Evolutionary conservation across 2,797 vertebrate genomes (phyloP).

Genomic region (Schizopygopsis pylzovi): DNA sequence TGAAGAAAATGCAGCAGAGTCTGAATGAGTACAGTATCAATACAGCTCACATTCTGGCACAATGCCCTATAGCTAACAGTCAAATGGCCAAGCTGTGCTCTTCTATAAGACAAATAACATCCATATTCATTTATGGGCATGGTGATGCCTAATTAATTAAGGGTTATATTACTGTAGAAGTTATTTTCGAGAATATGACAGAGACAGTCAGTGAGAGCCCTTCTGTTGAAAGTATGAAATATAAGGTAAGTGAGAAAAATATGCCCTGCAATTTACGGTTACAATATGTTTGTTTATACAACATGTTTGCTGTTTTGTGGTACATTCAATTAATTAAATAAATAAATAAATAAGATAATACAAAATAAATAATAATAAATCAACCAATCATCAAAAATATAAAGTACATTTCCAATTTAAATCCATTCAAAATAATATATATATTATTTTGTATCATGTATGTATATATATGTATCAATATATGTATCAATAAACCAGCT

Average conservation of each 20-base stretch:
- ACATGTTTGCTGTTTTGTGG: too few relatives aligned
- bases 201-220: conserved; percentile 41
- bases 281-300: too few relatives aligned
- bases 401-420: too few relatives aligned
- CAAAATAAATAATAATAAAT: too few relatives aligned
- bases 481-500: too few relatives aligned
- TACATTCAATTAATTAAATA: too few relatives aligned
- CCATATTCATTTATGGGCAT: conserved; percentile 51
- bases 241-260: neutral
- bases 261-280: neutral
- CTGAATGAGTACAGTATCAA: neutral
- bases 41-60: conserved; percentile 6
- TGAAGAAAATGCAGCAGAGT: neutral
- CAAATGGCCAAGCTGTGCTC: conserved; percentile 27
- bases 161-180: conserved; percentile 43
- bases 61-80: conserved; percentile 11
- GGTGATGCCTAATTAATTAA: conserved; percentile 49
- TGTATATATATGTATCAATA: too few relatives aligned
- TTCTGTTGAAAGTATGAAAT: conserved; percentile 40
- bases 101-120: conserved; percentile 55
- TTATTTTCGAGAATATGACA: conserved; percentile 48
- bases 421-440: too few relatives aligned
- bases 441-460: too few relatives aligned
- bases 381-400: too few relatives aligned
- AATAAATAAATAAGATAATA: too few relatives aligned